Percentiles rank a stretch among this genome's conserved stretches.
phyloP scores from a whole-genome alignment of 2,888 invertebrate genomes.

The Cistogaster globosa region DNA sequence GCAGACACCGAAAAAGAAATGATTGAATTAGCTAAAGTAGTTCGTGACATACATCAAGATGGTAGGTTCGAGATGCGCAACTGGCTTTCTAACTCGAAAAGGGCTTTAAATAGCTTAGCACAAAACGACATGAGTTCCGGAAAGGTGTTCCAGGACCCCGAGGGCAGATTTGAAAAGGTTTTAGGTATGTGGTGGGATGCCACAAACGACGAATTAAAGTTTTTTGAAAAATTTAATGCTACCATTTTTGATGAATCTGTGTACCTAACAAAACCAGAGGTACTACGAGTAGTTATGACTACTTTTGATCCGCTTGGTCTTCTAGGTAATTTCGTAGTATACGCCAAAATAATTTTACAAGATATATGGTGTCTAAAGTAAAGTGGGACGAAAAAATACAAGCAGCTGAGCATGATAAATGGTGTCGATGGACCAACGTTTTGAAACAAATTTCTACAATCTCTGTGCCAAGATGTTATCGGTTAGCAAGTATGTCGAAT shows the following conservation, averaged over 20 bases:
- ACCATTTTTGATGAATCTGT: background rate
- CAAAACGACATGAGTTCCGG: too few relatives aligned
- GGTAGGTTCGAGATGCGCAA: constrained; percentile 63
- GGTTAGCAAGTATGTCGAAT: background rate
- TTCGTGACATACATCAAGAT: constrained; percentile 38
- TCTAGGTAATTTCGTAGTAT: constrained; percentile 26
- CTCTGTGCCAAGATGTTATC: background rate
- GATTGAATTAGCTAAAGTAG: constrained; percentile 2
- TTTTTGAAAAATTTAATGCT: background rate
- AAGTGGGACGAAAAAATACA: too few relatives aligned
- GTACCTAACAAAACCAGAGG: constrained; percentile 2
- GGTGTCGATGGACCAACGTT: background rate
- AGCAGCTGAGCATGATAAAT: too few relatives aligned
- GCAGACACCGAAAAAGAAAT: constrained; percentile 49
- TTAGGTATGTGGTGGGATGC: constrained; percentile 7
- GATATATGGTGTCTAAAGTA: too few relatives aligned
- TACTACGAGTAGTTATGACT: too few relatives aligned
- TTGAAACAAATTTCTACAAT: background rate
- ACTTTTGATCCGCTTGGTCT: constrained; percentile 53
- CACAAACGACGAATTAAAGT: background rate
- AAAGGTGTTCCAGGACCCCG: too few relatives aligned
- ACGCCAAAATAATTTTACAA: constrained; percentile 27
- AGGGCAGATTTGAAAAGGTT: constrained; percentile 1
- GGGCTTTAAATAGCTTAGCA: background rate
- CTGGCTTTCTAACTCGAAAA: constrained; percentile 61